Percentiles rank a stretch among this genome's conserved stretches.
Evolutionary conservation across 2,797 vertebrate species (phyloP).

Genomic region (Brotula barbata): DNA sequence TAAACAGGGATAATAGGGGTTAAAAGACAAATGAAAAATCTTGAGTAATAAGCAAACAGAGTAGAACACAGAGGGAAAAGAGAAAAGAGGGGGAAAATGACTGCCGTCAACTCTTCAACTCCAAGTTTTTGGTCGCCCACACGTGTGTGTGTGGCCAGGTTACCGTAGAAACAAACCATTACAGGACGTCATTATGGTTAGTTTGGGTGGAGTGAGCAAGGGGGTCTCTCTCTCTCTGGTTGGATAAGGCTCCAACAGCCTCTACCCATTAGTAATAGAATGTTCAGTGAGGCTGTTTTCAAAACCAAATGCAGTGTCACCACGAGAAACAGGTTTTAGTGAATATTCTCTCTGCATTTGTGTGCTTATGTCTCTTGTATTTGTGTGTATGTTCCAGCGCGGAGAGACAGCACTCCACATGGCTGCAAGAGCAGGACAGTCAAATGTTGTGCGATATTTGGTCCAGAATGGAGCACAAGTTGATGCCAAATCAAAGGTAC

Average conservation of each 20-base stretch:
- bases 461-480: conserved; percentile 92
- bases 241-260: neutral
- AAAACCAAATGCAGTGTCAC: neutral
- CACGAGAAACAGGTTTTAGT: too few species aligned
- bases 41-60: conserved; percentile 12
- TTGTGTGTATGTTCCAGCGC: conserved; percentile 79
- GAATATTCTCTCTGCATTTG: neutral
- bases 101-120: conserved; percentile 52
- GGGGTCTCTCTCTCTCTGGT: conserved; percentile 30
- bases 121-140: conserved; percentile 66
- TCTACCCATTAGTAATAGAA: conserved; percentile 11
- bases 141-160: conserved; percentile 71
- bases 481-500: conserved; percentile 94
- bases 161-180: conserved; percentile 69
- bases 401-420: conserved; percentile 97
- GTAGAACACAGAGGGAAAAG: neutral
- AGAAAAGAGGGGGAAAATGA: neutral
- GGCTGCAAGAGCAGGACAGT: conserved; percentile 95
- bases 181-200: conserved; percentile 64
- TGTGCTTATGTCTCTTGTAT: conserved; percentile 24
- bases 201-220: conserved; percentile 49
- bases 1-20: neutral
- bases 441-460: conserved; percentile 91
- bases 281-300: neutral
- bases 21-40: neutral